Percentiles rank a stretch among this genome's conserved stretches.
phyloP scores from a whole-genome alignment of 2,113 vertebrate species.

The Pagrus major region DNA sequence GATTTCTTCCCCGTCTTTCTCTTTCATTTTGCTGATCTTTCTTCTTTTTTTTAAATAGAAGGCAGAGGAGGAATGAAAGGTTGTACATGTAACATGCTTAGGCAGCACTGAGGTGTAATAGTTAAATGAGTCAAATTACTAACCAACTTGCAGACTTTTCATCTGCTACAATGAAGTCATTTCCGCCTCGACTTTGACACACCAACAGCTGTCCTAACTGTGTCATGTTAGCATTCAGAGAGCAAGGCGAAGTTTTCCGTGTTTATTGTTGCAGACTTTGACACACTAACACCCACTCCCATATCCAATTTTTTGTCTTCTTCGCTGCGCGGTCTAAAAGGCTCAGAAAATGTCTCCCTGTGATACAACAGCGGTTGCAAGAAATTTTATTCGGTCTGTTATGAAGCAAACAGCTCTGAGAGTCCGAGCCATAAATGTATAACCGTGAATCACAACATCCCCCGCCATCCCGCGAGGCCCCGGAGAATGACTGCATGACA shows the following conservation, averaged over 20 bases:
- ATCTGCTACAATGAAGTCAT: neutral
- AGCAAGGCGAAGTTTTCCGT: neutral
- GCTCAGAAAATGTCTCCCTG: constrained; percentile 6
- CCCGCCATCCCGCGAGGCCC: constrained; percentile 26
- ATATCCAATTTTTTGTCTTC: neutral
- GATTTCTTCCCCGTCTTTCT: constrained; percentile 44
- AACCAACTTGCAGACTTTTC: neutral
- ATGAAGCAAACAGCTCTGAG: constrained; percentile 49
- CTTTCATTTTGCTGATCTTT: constrained; percentile 50
- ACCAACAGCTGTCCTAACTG: neutral
- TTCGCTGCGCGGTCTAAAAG: constrained; percentile 16
- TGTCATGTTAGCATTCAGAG: neutral
- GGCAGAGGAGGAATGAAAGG: neutral
- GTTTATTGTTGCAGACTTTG: constrained; percentile 16
- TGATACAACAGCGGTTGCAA: constrained; percentile 8
- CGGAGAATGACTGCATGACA: constrained; percentile 53
- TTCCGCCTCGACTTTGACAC: constrained; percentile 1
- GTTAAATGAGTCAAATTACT: constrained; percentile 7
- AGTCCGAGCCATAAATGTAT: constrained; percentile 62
- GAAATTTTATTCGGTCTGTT: constrained; percentile 40
- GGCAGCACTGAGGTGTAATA: neutral
- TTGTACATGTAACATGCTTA: neutral
- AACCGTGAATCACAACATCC: constrained; percentile 60
- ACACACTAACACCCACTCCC: neutral
- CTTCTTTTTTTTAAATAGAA: neutral